phyloP scores from a whole-genome alignment of 2,113 vertebrate species.

The Oxygymnocypris stewartii region DNA sequence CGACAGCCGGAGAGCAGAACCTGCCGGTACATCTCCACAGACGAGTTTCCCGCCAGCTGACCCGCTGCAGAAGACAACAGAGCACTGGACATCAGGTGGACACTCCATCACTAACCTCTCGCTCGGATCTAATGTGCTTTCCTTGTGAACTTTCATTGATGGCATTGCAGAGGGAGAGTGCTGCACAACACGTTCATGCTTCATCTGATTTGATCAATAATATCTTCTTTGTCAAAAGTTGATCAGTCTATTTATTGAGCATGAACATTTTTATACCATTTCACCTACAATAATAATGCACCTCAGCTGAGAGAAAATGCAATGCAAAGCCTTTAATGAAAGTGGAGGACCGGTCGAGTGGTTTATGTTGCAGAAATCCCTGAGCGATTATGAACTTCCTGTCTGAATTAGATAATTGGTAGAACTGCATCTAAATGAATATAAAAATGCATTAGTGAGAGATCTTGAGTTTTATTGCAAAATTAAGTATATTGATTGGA shows the following conservation, averaged over 20 bases:
- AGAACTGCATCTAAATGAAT: neutral
- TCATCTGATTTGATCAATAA: no score
- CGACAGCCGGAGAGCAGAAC: constrained; percentile 95
- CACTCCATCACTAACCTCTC: no score
- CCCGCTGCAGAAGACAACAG: constrained; percentile 77
- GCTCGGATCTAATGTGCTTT: no score
- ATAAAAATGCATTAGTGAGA: neutral
- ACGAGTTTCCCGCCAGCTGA: constrained; percentile 95
- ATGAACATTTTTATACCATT: neutral
- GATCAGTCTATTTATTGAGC: neutral
- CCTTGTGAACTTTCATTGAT: no score
- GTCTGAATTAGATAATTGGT: neutral
- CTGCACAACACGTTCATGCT: no score
- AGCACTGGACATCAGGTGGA: neutral
- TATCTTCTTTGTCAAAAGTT: neutral
- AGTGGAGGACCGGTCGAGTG: neutral
- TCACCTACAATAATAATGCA: neutral
- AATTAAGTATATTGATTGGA: neutral
- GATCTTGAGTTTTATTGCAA: neutral
- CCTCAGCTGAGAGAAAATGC: neutral
- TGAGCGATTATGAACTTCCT: neutral
- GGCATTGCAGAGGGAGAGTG: no score
- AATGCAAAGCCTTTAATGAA: neutral
- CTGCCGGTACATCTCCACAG: constrained; percentile 98
- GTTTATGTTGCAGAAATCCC: neutral